Evolutionary conservation across 2,888 invertebrate species (phyloP), one percentile per base, ranked within the genome.

Genomic region (Copidosoma aretas): DNA sequence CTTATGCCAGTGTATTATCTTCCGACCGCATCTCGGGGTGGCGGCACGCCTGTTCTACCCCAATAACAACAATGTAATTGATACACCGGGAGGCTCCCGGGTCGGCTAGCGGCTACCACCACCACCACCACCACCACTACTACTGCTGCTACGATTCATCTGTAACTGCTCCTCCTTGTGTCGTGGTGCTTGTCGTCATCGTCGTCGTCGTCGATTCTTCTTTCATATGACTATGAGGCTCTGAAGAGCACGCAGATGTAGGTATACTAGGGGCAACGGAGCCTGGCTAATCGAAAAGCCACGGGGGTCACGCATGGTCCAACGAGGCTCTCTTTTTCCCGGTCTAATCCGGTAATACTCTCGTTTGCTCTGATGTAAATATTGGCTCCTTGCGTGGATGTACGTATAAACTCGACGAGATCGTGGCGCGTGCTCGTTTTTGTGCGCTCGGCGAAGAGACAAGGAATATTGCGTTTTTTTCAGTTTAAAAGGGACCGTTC

Each of bases 41-140:
- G 56, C 32, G 15, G 56, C 32, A 15, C 17, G 21, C 56, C 56
- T 76, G 76, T 76, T 77, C 32, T 32, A 32, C 32, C 72, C 73
- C 77, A 78, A 77, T 80, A 82, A 82, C 80, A 83, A 82, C 82
- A 82, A 82, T 82, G 83, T 83, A 83, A 83, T 83, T 83, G 83
- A 83, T 83, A 75, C 32, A 32, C 71, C 73, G 67, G 71, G 32
- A 32, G 32, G 32, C 32, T 67, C 74, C 73, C 64, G 73, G 68
- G 64, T 70, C 14, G 15, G 22, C 52, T 19, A 56, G 56, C 53
- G 25, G 58, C 46, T 58, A 70, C 61, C 57, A 56, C 52, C 63
- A 49, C 46, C 54, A 53, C 54, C 54, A 54, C 43, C 46, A 53
- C 41, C 19, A n/a, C n/a, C n/a, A n/a, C n/a, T n/a, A n/a, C n/a